Percentiles rank a stretch among this genome's conserved stretches.
These are phyloP conservation scores for Incurvaria masculella DNA, from an alignment of 2,888 invertebrate genomes.

Conservation along the genomic window DNA sequence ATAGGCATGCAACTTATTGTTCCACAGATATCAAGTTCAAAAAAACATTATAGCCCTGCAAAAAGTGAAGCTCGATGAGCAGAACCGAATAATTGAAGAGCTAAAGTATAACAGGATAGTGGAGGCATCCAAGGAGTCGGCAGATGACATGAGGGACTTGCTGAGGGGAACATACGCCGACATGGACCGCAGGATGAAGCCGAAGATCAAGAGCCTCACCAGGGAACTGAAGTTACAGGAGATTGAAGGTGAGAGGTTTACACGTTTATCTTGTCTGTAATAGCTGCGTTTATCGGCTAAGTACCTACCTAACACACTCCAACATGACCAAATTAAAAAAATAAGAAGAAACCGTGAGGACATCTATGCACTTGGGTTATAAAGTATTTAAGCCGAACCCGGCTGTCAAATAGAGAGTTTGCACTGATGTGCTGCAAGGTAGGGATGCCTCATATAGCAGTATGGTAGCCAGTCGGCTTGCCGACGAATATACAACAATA, in stretches of 20 bases:
- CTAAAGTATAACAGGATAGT: constrained; percentile 66
- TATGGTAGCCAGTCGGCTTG: too few species aligned
- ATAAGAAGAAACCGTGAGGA: too few species aligned
- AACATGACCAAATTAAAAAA: too few species aligned
- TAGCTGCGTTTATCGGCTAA: too few species aligned
- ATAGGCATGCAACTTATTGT: constrained; percentile 13
- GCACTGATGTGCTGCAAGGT: too few species aligned
- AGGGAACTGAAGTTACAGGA: constrained; percentile 44
- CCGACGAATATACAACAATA: too few species aligned
- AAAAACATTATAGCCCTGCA: constrained; percentile 71
- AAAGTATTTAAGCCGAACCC: too few species aligned
- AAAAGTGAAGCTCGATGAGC: constrained; percentile 66
- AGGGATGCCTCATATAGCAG: too few species aligned
- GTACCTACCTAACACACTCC: too few species aligned
- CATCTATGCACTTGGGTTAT: too few species aligned
- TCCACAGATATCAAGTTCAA: constrained; percentile 61
- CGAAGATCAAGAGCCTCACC: constrained; percentile 52
- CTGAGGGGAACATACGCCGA: constrained; percentile 54
- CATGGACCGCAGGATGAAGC: constrained; percentile 54
- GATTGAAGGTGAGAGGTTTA: constrained; percentile 35
- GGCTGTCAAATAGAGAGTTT: too few species aligned
- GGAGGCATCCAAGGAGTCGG: constrained; percentile 60
- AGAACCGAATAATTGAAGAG: constrained; percentile 70
- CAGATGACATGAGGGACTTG: constrained; percentile 54
- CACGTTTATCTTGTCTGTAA: too few species aligned